These are phyloP conservation scores for Harpagoxenus sublaevis DNA, from an alignment of 2,888 invertebrate genomes.

Conservation along the genomic window DNA sequence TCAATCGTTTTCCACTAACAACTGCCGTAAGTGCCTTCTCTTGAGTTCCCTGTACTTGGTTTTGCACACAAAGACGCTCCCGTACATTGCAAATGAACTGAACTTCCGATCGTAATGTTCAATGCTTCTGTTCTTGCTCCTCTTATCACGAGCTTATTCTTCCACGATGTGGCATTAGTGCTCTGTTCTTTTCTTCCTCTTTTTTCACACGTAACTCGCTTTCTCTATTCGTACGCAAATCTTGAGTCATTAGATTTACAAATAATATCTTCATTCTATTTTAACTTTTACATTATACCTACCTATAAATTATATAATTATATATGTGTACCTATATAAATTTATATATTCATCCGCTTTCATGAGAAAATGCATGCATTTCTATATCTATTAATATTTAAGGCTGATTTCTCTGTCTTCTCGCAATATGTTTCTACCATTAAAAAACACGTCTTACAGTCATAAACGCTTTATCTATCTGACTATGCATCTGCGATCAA, in stretches of 20 bases:
- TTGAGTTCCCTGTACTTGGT: neutral
- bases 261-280: slow-evolving; percentile 15
- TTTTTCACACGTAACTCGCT: neutral
- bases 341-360: neutral
- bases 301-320: neutral
- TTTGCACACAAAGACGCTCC: slow-evolving; percentile 33
- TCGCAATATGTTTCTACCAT: neutral
- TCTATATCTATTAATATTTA: neutral
- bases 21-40: neutral
- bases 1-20: slow-evolving; percentile 20
- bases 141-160: slow-evolving; percentile 2
- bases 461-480: neutral
- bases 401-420: neutral
- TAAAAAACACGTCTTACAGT: neutral
- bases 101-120: slow-evolving; percentile 24
- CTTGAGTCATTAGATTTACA: neutral
- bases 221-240: slow-evolving; percentile 11
- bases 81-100: slow-evolving; percentile 32
- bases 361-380: neutral
- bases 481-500: neutral
- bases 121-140: neutral
- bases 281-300: neutral
- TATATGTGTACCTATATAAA: neutral
- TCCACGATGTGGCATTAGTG: neutral
- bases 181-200: neutral